Evolutionary conservation across 2,888 invertebrate species (phyloP).

Genomic region (Lithophane semibrunnea): DNA sequence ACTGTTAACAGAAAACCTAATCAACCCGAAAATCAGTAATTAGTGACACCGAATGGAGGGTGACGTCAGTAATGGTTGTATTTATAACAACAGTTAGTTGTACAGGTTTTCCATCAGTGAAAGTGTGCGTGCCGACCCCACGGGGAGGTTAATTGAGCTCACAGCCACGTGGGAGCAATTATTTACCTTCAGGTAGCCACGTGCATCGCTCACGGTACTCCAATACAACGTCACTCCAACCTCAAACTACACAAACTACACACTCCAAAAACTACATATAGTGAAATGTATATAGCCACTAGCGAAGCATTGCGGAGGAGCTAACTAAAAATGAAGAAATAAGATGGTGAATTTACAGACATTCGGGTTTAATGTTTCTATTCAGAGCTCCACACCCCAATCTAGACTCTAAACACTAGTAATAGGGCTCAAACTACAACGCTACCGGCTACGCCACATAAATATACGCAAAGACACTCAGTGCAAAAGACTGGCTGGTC

Average conservation of each 20-base stretch:
- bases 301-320: slow-evolving; percentile 86
- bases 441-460: slow-evolving; percentile 69
- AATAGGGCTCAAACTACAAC: slow-evolving; percentile 75
- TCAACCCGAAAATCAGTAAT: slow-evolving; percentile 48
- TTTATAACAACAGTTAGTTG: slow-evolving; percentile 73
- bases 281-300: slow-evolving; percentile 73
- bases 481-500: slow-evolving; percentile 70
- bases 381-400: slow-evolving; percentile 65
- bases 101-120: slow-evolving; percentile 77
- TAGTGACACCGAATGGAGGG: slow-evolving; percentile 53
- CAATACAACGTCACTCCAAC: slow-evolving; percentile 54
- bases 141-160: slow-evolving; percentile 84
- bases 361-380: slow-evolving; percentile 86
- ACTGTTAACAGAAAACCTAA: slow-evolving; percentile 27
- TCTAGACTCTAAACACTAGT: slow-evolving; percentile 74
- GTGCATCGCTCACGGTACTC: slow-evolving; percentile 72
- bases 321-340: slow-evolving; percentile 89
- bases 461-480: slow-evolving; percentile 75
- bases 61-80: slow-evolving; percentile 67
- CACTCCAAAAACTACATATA: slow-evolving; percentile 68
- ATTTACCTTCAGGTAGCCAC: slow-evolving; percentile 88
- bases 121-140: slow-evolving; percentile 80
- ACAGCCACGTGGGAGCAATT: slow-evolving; percentile 88
- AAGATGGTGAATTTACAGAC: slow-evolving; percentile 88
- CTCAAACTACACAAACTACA: slow-evolving; percentile 63